phyloP scores from a whole-genome alignment of 2,888 invertebrate genomes.

The Sinhomidia bicolor region DNA sequence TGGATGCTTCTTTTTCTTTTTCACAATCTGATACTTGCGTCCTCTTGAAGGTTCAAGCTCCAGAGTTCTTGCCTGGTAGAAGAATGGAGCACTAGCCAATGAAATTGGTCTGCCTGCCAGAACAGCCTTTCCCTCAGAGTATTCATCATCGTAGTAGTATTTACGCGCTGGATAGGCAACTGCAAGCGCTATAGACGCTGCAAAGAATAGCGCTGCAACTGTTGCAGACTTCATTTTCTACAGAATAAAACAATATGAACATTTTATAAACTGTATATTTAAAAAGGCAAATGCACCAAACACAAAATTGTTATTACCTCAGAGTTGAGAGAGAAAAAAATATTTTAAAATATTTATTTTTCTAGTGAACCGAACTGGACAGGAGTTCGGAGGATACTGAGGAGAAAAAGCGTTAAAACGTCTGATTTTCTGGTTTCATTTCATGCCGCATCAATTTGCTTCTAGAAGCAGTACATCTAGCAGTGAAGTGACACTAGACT shows the following conservation, averaged over 20 bases:
- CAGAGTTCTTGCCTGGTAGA: slow-evolving; percentile 52
- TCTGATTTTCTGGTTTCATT: slow-evolving; percentile 15
- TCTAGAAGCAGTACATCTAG: not conserved
- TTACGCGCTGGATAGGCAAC: slow-evolving; percentile 43
- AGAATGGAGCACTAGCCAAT: slow-evolving; percentile 47
- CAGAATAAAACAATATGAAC: not conserved
- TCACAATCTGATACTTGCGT: slow-evolving; percentile 49
- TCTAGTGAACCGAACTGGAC: slow-evolving; percentile 2
- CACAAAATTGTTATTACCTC: too few species aligned
- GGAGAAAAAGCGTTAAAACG: not conserved
- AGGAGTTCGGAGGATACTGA: slow-evolving; percentile 37
- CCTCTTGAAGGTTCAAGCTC: slow-evolving; percentile 10
- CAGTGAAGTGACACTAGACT: slow-evolving; percentile 45
- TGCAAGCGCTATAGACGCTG: slow-evolving; percentile 55
- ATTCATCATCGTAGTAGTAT: slow-evolving; percentile 52
- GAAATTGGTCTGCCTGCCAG: not conserved
- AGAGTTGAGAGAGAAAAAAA: too few species aligned
- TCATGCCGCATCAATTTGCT: not conserved
- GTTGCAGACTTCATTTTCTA: slow-evolving; percentile 45
- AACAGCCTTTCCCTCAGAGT: slow-evolving; percentile 16
- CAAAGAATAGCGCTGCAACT: slow-evolving; percentile 47
- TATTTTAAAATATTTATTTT: not conserved
- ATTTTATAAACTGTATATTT: not conserved
- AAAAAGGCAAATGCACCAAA: too few species aligned
- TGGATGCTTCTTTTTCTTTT: slow-evolving; percentile 52